Conservation (phyloP, 2,113 vertebrate genomes). For the Dasyornis broadbenti region DNA sequence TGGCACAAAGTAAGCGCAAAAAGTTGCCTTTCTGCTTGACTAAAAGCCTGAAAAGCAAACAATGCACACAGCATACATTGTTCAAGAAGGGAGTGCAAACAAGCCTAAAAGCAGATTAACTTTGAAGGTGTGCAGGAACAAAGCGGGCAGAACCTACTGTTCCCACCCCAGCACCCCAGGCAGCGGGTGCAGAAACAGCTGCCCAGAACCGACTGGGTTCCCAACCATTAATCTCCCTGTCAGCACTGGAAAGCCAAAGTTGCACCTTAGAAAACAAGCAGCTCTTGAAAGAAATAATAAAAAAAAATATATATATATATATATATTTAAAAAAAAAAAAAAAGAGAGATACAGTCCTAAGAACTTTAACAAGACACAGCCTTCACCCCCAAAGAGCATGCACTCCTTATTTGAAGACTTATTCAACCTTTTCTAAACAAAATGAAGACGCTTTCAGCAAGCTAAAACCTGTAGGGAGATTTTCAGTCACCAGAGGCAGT, state of each 20-base stretch:
- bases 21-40: conserved; percentile 5
- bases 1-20: neutral
- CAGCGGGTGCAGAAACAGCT: accelerated
- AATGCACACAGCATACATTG: neutral
- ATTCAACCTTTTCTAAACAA: neutral
- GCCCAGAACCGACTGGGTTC: accelerated
- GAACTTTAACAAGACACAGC: neutral
- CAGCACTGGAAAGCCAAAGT: neutral
- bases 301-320: too few relatives aligned
- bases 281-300: neutral
- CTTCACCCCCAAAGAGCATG: neutral
- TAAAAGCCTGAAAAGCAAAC: conserved; percentile 24
- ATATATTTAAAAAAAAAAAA: neutral
- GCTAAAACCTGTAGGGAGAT: neutral
- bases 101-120: neutral
- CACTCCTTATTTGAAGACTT: neutral
- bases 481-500: conserved; percentile 1
- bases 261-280: neutral
- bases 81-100: neutral
- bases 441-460: neutral
- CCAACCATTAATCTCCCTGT: neutral
- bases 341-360: neutral
- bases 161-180: neutral
- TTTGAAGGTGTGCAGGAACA: neutral
- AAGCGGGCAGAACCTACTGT: neutral